Evolutionary conservation across 2,113 vertebrate genomes (phyloP).

Genomic region (Nothobranchius kuhntae): DNA sequence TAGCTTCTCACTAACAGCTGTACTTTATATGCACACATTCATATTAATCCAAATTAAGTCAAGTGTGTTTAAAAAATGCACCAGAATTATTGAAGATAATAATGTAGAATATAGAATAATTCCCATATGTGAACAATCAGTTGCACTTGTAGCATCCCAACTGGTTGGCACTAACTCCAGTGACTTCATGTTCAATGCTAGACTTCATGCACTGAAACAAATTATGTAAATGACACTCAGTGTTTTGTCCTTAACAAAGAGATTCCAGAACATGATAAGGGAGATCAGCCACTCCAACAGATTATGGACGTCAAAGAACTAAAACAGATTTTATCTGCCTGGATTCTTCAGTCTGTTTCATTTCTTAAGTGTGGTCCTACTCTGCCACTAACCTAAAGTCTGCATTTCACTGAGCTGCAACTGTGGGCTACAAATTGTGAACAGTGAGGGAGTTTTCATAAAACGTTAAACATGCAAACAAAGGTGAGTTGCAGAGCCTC

Average conservation of each 20-base stretch:
- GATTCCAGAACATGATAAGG: slow-evolving; percentile 1
- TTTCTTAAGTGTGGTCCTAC: too few species aligned
- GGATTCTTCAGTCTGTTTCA: background rate
- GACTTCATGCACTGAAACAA: too few species aligned
- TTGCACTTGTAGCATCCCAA: background rate
- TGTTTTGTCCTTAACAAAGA: background rate
- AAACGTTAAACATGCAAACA: too few species aligned
- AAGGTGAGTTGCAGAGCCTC: too few species aligned
- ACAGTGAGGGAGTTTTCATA: too few species aligned
- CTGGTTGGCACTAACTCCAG: too few species aligned
- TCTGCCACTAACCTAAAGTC: too few species aligned
- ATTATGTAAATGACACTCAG: too few species aligned
- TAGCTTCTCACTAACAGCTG: background rate
- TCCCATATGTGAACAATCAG: background rate
- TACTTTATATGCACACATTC: background rate
- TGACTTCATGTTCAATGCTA: too few species aligned
- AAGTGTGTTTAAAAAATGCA: background rate
- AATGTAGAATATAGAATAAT: too few species aligned
- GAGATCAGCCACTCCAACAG: background rate
- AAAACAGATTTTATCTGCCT: background rate
- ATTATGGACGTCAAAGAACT: slow-evolving; percentile 6
- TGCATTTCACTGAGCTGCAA: too few species aligned
- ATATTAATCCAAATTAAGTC: background rate
- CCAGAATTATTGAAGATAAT: background rate
- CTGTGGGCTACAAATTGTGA: too few species aligned